phyloP scores from a whole-genome alignment of 2,888 invertebrate species.

The Epistrophella euchroma region DNA sequence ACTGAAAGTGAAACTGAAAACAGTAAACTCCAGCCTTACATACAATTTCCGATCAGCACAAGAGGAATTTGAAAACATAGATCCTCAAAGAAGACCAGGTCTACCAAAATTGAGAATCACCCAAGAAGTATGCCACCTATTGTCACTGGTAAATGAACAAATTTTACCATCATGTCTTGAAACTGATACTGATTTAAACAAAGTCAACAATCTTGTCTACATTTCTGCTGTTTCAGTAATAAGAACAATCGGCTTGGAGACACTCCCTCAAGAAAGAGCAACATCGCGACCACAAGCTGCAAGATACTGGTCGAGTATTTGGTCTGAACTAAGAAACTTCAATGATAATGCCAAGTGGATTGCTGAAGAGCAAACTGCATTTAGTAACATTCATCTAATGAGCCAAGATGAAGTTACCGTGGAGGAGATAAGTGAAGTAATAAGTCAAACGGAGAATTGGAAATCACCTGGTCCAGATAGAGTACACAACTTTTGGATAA shows the following conservation, averaged over 20 bases:
- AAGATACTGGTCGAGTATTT: neutral
- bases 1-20: no score
- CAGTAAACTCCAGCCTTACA: no score
- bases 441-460: neutral
- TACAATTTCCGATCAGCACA: no score
- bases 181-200: neutral
- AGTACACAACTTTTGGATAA: constrained; percentile 17
- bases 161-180: neutral
- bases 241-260: neutral
- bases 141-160: neutral
- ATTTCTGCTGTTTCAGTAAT: neutral
- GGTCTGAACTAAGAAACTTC: neutral
- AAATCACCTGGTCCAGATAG: constrained; percentile 1
- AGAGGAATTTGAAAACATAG: no score
- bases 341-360: neutral
- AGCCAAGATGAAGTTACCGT: constrained; percentile 1
- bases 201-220: neutral
- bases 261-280: neutral
- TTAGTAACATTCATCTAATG: neutral
- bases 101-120: no score
- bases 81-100: no score
- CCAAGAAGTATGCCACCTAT: neutral
- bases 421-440: neutral
- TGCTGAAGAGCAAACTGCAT: neutral
- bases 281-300: neutral